Evolutionary conservation across 1,140 invertebrate species (phyloP), one percentile per base, ranked within the genome.

Genomic region (Zaprionus inermis): DNA sequence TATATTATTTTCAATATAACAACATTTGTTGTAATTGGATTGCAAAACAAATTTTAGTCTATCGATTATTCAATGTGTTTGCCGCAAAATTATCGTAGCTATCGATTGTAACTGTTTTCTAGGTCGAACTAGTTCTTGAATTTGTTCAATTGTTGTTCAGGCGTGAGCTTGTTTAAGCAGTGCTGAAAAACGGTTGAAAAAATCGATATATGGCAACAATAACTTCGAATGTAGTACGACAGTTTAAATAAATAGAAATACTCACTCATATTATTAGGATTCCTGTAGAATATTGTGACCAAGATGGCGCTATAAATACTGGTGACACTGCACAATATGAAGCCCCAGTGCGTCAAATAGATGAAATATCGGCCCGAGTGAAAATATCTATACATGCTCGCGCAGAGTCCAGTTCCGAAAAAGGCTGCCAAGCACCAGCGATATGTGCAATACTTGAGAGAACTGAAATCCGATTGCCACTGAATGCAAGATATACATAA

Each of bases 271-370:
- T 49, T 18, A 0, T 73, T 34, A 0, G 44, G 24, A 10, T 69
- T 11, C 2, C 0, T 28, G 34, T 84, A 70, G 54, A 78, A 69
- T 0, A 79, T 4, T 0, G 69, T 55, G 2, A 67, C 67, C 12
- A 81, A 36, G 12, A 79, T 46, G 0, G 81, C 84, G 5, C 58
- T 81, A 32, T 5, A 28, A 0, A 69, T 0, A 22, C 72, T 71
- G 7, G 72, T 72, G 3, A 73, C 9, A 20, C 51, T 61, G n/a
- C 80, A 81, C 24, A 89, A 11, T 0, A 70, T 5, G 12, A 84
- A 89, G 2, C 71, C 72, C 84, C 75, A 89, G 44, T 81, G 73
- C 0, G 80, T 84, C 1, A 89, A 4, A 24, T 81, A 90, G 10
- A 84, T 73, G 20, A 90, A 75, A 55, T 58, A 64, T 9, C 24